Evolutionary conservation across 2,888 invertebrate genomes (phyloP).

Genomic region (Melanargia galathea): DNA sequence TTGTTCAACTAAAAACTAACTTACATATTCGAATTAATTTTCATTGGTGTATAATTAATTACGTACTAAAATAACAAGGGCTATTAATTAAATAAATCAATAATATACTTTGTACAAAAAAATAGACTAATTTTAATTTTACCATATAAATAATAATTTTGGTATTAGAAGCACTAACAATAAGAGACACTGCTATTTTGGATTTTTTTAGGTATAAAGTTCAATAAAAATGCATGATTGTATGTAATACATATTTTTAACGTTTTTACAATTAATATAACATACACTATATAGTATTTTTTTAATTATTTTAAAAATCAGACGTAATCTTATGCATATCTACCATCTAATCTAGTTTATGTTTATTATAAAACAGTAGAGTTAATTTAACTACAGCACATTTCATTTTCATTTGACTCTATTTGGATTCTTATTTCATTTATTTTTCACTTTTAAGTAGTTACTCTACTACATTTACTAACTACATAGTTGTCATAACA

Average conservation of each 20-base stretch:
- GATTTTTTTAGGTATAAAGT: too few relatives aligned
- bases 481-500: not conserved
- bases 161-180: too few relatives aligned
- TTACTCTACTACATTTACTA: too few relatives aligned
- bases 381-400: not conserved
- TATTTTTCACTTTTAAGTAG: not conserved
- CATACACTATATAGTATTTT: too few relatives aligned
- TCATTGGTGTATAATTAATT: not conserved
- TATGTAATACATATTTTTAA: not conserved
- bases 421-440: not conserved
- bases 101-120: not conserved
- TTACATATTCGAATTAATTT: not conserved
- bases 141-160: too few relatives aligned
- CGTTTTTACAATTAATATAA: not conserved
- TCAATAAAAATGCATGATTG: not conserved
- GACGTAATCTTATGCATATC: too few relatives aligned
- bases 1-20: not conserved
- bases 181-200: too few relatives aligned
- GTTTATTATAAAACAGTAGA: not conserved
- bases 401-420: not conserved
- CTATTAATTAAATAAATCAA: not conserved
- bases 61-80: not conserved
- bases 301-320: too few relatives aligned
- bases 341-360: too few relatives aligned
- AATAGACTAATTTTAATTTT: too few relatives aligned